phyloP scores from a whole-genome alignment of 1,140 invertebrate species.

The Polypedilum vanderplanki region DNA sequence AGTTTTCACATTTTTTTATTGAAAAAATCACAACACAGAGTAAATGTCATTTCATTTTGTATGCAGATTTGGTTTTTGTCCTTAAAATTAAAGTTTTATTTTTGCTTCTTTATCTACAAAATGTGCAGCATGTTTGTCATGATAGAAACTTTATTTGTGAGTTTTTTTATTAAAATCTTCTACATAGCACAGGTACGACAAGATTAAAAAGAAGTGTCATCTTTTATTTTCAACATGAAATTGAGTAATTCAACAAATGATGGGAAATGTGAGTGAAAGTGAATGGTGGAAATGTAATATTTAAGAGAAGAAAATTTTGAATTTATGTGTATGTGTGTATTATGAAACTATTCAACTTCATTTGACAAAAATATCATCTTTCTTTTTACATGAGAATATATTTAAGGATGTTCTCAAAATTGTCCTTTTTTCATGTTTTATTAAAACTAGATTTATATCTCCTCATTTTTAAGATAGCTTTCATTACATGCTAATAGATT shows the following conservation, averaged over 20 bases:
- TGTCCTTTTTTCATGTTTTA: too few relatives aligned
- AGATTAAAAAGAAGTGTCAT: not conserved
- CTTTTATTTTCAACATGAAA: not conserved
- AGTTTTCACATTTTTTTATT: not conserved
- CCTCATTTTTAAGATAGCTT: too few relatives aligned
- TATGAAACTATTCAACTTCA: constrained; percentile 6
- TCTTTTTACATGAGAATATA: too few relatives aligned
- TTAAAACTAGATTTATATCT: too few relatives aligned
- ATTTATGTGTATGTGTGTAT: not conserved
- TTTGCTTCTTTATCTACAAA: not conserved
- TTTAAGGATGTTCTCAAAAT: too few relatives aligned
- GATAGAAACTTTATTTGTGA: not conserved
- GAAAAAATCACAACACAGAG: constrained; percentile 5
- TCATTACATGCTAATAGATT: too few relatives aligned
- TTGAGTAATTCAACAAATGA: not conserved
- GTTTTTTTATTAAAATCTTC: not conserved
- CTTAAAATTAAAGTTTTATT: constrained; percentile 19
- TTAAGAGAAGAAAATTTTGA: not conserved
- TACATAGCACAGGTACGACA: constrained; percentile 16
- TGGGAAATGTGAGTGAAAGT: not conserved
- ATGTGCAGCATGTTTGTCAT: not conserved
- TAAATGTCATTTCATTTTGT: constrained; percentile 14
- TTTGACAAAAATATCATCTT: constrained; percentile 8
- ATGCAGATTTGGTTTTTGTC: constrained; percentile 20
- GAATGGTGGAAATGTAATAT: too few relatives aligned